Percentiles rank a stretch among this genome's conserved stretches.
phyloP scores from a whole-genome alignment of 2,113 vertebrate genomes.

The Rostratula benghalensis region DNA sequence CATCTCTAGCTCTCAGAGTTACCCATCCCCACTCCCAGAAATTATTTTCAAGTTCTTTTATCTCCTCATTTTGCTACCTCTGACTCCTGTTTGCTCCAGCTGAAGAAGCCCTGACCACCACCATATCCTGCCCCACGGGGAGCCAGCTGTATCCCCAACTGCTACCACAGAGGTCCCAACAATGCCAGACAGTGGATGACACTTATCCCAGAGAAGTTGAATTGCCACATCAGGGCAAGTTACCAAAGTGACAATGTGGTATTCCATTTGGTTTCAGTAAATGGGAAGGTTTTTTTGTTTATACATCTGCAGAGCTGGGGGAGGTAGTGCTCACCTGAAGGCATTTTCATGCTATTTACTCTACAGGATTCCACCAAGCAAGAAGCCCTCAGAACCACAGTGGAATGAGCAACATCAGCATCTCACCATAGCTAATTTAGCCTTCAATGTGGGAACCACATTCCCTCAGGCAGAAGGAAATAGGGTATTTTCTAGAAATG shows the following conservation, averaged over 20 bases:
- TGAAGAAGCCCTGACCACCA: background rate
- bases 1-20: background rate
- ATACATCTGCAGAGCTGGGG: background rate
- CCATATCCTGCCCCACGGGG: accelerated
- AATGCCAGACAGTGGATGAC: accelerated
- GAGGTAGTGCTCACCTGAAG: background rate
- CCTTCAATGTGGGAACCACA: background rate
- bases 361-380: background rate
- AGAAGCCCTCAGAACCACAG: background rate
- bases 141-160: background rate
- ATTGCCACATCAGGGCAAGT: background rate
- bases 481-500: background rate
- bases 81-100: accelerated
- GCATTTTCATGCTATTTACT: background rate
- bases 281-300: accelerated
- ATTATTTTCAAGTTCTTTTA: background rate
- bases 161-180: background rate
- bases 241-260: accelerated
- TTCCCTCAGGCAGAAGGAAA: background rate
- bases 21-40: background rate
- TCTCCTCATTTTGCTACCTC: background rate
- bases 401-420: background rate
- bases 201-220: background rate
- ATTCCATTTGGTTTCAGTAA: background rate
- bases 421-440: background rate